Conservation (phyloP, 1,140 invertebrate species). For the Cepaea nemoralis region DNA sequence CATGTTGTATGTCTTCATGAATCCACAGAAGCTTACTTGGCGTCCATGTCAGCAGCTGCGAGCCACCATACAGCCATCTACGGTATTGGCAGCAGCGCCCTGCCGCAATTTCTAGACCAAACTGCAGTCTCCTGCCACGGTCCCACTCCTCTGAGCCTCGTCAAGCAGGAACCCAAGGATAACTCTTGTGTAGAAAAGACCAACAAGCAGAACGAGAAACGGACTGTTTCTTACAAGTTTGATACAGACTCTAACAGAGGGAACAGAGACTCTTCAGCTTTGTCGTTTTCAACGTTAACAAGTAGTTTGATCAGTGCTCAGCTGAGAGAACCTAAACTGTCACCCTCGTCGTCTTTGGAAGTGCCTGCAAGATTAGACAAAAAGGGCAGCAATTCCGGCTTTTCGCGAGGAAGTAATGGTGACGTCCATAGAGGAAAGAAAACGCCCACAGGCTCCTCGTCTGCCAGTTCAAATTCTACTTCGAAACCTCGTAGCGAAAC, state of each 20-base stretch:
- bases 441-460: neutral
- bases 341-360: neutral
- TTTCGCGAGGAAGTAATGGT: neutral
- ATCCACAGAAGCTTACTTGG: slow-evolving; percentile 27
- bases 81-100: neutral
- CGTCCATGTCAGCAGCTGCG: slow-evolving; percentile 22
- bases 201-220: neutral
- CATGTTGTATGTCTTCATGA: neutral
- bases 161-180: slow-evolving; percentile 38
- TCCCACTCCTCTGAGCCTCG: slow-evolving; percentile 14
- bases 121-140: neutral
- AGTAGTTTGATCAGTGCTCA: neutral
- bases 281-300: neutral
- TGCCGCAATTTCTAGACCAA: slow-evolving; percentile 15
- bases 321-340: slow-evolving; percentile 18
- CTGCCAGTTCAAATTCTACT: neutral
- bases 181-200: slow-evolving; percentile 10
- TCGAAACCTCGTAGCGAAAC: neutral
- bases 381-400: neutral
- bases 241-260: neutral
- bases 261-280: neutral
- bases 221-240: neutral
- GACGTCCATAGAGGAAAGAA: neutral
- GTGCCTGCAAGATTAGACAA: neutral
- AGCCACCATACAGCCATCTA: slow-evolving; percentile 29